A percentile compares a stretch with the other conserved stretches of the same genome.
These are phyloP conservation scores for Crotophaga sulcirostris DNA, from an alignment of 2,113 vertebrate species.

Conservation along the genomic window DNA sequence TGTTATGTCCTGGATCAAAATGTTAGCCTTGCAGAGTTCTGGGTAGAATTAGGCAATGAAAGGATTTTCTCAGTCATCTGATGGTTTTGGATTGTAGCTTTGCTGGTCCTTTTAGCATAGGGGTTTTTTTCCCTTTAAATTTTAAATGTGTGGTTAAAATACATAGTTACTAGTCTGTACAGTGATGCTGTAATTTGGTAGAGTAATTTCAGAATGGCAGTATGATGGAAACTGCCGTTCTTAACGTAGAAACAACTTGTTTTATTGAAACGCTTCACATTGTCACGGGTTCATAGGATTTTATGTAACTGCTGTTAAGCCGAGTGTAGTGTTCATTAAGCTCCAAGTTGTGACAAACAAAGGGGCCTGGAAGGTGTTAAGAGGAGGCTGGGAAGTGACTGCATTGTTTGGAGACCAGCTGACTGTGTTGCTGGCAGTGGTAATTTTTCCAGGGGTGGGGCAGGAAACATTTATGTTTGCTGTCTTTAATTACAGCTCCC, in stretches of 20 bases:
- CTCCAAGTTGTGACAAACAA: background rate
- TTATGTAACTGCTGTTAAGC: background rate
- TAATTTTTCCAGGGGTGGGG: background rate
- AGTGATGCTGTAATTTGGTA: background rate
- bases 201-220: background rate
- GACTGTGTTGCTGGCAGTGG: background rate
- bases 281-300: background rate
- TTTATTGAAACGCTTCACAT: background rate
- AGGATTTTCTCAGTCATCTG: slow-evolving; percentile 46
- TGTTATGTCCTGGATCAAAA: background rate
- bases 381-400: background rate
- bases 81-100: background rate
- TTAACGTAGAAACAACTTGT: background rate
- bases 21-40: background rate
- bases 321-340: background rate
- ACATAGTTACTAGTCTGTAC: background rate
- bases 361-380: background rate
- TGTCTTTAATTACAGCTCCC: background rate
- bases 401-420: background rate
- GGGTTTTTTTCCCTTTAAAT: background rate
- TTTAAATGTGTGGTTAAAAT: background rate
- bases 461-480: background rate
- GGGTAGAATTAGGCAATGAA: background rate
- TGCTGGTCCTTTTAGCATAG: background rate
- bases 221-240: background rate